Evolutionary conservation across 2,113 vertebrate genomes (phyloP).

Genomic region (Erythrocercus mccallii): DNA sequence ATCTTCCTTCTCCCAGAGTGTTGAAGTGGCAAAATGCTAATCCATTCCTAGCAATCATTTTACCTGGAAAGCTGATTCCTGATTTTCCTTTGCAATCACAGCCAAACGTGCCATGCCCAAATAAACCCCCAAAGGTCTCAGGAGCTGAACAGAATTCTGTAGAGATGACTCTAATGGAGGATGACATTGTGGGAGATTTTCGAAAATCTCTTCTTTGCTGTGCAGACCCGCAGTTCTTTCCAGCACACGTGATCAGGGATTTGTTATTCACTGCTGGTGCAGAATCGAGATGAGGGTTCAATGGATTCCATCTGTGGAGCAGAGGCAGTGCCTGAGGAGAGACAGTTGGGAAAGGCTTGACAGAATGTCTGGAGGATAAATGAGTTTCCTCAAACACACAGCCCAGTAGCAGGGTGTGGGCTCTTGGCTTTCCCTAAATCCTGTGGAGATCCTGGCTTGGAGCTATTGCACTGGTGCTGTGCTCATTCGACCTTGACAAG

Average conservation of each 20-base stretch:
- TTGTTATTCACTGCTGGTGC: neutral
- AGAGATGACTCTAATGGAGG: neutral
- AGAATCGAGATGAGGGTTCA: neutral
- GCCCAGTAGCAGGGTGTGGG: neutral
- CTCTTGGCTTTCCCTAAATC: neutral
- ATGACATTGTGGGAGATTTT: neutral
- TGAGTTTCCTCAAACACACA: neutral
- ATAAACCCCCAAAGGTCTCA: neutral
- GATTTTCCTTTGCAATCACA: neutral
- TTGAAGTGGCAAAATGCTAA: neutral
- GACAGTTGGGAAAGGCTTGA: neutral
- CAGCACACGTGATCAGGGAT: neutral
- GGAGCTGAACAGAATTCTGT: neutral
- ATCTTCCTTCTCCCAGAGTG: neutral
- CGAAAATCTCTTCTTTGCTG: neutral
- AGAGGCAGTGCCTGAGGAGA: neutral
- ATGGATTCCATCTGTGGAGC: neutral
- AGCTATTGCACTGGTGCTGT: fast-evolving
- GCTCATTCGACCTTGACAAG: neutral
- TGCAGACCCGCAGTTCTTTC: neutral
- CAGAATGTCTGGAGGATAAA: neutral
- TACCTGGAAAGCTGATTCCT: neutral
- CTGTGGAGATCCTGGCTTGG: fast-evolving
- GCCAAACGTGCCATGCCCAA: neutral
- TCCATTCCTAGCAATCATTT: neutral